Evolutionary conservation across 2,888 invertebrate species (phyloP), one percentile per base, ranked within the genome.

Genomic region (Eilema sororculum): DNA sequence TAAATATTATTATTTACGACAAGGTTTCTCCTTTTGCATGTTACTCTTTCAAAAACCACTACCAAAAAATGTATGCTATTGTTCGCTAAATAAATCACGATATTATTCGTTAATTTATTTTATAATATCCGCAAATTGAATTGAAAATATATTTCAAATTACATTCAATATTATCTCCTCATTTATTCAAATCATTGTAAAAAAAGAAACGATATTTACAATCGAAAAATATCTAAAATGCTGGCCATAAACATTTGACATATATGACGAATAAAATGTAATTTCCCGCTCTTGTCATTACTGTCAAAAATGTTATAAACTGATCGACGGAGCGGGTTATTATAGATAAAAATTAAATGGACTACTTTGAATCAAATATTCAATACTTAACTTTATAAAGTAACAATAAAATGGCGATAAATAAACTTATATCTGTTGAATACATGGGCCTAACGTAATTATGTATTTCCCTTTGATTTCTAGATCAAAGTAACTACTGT

Each of bases 151-250:
- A 25, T 62, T 52, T 65, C 37, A 41, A 58, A 46, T 72, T 74
- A 71, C 75, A 72, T 65, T 72, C 33, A 71, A 58, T 75, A 68
- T 71, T 68, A 57, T 65, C 60, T 69, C 67, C 59, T 57, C 37
- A 63, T 68, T 68, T 68, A 78, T 67, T 76, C 68, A 71, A 72
- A 70, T 69, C 37, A 59, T 70, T 62, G 65, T 72, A 33, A 5
- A 37, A 56, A 46, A n/a, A 13, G 25, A 24, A 10, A 10, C n/a
- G 24, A 63, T 25, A 33, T 46, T 63, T 24, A 24, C 37, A 62
- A 37, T 16, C 37, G 9, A 22, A 62, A 16, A 62, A 41, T n/a
- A n/a, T 30, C 6, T 13, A 37, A 20, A 62, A 65, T 65, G 28
- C 61, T 61, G 62, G 41, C 65, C 3, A 25, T 58, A 25, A n/a